phyloP scores from a whole-genome alignment of 2,797 vertebrate genomes.

The Bucorvus abyssinicus region DNA sequence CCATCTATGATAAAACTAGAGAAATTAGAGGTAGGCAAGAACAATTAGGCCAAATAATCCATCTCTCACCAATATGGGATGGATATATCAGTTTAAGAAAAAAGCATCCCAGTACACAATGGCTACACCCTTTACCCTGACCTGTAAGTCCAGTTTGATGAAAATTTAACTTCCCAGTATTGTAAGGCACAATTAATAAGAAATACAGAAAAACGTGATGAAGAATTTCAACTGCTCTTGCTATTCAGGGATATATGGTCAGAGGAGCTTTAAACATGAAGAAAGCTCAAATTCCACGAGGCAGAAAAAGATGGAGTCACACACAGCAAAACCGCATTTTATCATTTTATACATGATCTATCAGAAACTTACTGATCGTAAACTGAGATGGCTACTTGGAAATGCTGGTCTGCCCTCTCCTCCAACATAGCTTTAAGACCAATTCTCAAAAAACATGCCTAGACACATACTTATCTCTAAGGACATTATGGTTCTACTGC shows the following conservation, averaged over 20 bases:
- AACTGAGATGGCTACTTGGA: background rate
- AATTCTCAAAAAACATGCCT: background rate
- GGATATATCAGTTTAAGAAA: background rate
- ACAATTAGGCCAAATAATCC: background rate
- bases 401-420: background rate
- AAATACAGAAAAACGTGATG: background rate
- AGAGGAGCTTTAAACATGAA: background rate
- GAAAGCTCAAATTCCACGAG: background rate
- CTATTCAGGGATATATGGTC: background rate
- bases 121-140: background rate
- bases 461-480: background rate
- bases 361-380: background rate
- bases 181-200: background rate
- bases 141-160: background rate
- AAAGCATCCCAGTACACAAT: background rate
- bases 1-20: background rate
- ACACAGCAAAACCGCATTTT: background rate
- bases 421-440: background rate
- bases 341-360: background rate
- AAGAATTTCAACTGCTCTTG: background rate
- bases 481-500: background rate
- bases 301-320: background rate
- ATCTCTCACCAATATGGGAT: background rate
- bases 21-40: background rate
- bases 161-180: background rate